Percentiles rank a stretch among this genome's conserved stretches.
phyloP scores from a whole-genome alignment of 2,113 vertebrate species.

The Macrotus californicus region DNA sequence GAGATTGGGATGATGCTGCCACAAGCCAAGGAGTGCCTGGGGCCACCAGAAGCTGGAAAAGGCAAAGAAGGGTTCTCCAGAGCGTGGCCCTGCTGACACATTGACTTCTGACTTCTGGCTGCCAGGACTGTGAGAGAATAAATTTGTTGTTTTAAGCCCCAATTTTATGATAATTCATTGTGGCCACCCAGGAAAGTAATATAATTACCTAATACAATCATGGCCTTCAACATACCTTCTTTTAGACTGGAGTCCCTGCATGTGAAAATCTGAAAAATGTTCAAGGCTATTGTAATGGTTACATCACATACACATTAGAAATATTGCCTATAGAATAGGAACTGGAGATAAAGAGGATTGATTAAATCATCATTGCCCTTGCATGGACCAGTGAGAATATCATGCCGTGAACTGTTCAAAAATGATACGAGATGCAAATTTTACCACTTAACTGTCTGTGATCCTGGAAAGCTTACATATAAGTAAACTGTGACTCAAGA shows the following conservation, averaged over 20 bases:
- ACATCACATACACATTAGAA: neutral
- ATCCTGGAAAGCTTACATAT: neutral
- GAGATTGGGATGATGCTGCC: neutral
- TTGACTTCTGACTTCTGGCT: neutral
- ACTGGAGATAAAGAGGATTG: neutral
- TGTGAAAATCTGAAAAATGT: neutral
- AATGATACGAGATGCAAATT: neutral
- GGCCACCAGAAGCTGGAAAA: neutral
- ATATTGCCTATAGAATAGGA: neutral
- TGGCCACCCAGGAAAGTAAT: neutral
- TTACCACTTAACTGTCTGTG: neutral
- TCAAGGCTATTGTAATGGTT: neutral
- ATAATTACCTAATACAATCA: neutral
- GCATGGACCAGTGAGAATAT: neutral
- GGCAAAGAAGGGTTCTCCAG: neutral
- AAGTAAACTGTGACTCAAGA: constrained; percentile 1
- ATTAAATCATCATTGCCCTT: neutral
- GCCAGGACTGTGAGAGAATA: neutral
- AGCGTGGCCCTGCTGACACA: neutral
- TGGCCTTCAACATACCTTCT: neutral
- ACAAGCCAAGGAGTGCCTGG: neutral
- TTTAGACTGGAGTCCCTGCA: neutral
- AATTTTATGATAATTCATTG: neutral
- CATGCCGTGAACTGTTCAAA: neutral
- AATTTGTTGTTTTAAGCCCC: neutral